These are phyloP conservation scores for Halcyon malimbica DNA, from an alignment of 2,113 vertebrate species.

Conservation along the genomic window DNA sequence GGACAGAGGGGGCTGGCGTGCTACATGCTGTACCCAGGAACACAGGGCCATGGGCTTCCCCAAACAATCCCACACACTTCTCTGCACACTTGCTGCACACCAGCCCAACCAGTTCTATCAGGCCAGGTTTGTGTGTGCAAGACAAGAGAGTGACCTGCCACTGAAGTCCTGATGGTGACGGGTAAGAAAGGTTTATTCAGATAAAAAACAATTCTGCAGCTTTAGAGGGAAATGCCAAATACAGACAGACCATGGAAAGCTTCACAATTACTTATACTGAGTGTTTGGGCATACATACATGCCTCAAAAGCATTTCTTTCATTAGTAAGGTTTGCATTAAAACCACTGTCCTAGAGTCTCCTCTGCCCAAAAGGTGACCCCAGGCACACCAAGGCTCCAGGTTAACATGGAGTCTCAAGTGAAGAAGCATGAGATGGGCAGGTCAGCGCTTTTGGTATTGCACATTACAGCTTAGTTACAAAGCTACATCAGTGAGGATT, in stretches of 20 bases:
- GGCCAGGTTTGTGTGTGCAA: too few relatives aligned
- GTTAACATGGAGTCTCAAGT: background rate
- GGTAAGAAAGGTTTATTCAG: background rate
- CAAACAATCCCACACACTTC: fast-evolving
- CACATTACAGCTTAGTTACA: background rate
- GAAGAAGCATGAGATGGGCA: background rate
- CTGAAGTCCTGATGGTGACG: background rate
- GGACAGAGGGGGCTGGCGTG: background rate
- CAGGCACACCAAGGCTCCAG: background rate
- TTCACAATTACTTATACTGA: background rate
- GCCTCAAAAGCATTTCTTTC: background rate
- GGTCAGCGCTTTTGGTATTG: background rate
- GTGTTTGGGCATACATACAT: background rate
- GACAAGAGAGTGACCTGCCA: background rate
- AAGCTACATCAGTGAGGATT: background rate
- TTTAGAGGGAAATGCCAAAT: background rate
- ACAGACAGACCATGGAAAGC: background rate
- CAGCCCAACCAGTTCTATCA: background rate
- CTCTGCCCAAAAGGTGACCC: background rate
- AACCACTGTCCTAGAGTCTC: background rate
- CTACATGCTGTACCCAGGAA: fast-evolving
- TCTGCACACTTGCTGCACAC: background rate
- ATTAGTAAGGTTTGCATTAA: background rate
- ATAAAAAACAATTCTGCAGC: background rate
- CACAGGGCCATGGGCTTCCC: background rate